These are phyloP conservation scores for Hexactinellida sp. DNA, from an alignment of 37 sponge, comb jelly and placozoan species.

Conservation along the genomic window DNA sequence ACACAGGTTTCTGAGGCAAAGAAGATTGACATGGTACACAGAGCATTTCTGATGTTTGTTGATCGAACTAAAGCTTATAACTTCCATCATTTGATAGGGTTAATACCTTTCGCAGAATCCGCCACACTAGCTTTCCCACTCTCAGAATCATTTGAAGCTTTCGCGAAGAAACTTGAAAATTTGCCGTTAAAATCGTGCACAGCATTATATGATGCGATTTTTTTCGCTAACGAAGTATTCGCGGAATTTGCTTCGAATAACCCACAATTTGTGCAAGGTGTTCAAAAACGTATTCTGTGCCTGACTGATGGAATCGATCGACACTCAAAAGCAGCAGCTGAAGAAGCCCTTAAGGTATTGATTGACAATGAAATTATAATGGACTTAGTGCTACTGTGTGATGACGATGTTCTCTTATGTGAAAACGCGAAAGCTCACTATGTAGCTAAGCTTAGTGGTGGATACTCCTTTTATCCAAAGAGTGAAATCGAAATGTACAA, in stretches of 20 bases:
- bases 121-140: not conserved
- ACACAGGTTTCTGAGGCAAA: not conserved
- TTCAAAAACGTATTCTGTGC: constrained; percentile 11
- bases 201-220: not conserved
- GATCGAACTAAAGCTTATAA: constrained; percentile 18
- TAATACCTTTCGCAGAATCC: not conserved
- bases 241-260: not conserved
- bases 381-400: not conserved
- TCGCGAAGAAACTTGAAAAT: not conserved
- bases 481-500: not conserved
- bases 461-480: not conserved
- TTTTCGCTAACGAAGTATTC: not conserved
- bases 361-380: constrained; percentile 10
- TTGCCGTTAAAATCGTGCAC: not conserved
- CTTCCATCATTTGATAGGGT: not conserved
- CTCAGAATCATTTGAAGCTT: not conserved
- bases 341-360: not conserved
- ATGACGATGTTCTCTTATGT: not conserved
- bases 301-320: constrained; percentile 21
- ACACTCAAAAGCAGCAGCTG: not conserved
- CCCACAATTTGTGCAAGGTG: not conserved
- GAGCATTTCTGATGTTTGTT: constrained; percentile 7
- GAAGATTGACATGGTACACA: not conserved
- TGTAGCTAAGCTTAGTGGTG: not conserved
- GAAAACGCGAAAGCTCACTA: not conserved